Conservation (phyloP, 2,888 invertebrate species). For the Arge pagana region DNA sequence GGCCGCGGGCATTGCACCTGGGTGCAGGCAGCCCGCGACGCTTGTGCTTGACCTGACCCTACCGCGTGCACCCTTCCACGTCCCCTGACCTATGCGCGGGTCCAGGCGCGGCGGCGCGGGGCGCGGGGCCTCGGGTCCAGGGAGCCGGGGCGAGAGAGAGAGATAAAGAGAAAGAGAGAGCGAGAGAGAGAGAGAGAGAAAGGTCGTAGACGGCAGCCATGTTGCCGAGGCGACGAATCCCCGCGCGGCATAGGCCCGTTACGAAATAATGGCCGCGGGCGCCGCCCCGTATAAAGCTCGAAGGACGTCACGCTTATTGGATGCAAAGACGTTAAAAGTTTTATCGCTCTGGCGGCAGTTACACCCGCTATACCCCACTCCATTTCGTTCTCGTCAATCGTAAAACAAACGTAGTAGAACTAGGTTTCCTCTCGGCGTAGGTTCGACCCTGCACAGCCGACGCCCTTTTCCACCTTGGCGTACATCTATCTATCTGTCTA, state of each 20-base stretch:
- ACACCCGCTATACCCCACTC: conserved; percentile 45
- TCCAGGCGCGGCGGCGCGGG: conserved; percentile 25
- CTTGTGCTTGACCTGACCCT: conserved; percentile 1
- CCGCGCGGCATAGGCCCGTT: conserved; percentile 37
- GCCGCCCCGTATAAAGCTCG: conserved; percentile 50
- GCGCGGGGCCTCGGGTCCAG: conserved; percentile 12
- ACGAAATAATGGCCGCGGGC: conserved; percentile 55
- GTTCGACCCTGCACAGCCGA: conserved; percentile 12
- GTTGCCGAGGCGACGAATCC: conserved; percentile 50
- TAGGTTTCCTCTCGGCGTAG: background rate
- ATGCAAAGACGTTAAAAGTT: conserved; percentile 53
- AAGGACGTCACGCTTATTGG: conserved; percentile 52
- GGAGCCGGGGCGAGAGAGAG: conserved; percentile 26
- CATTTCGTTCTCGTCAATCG: conserved; percentile 39
- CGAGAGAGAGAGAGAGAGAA: too few species aligned
- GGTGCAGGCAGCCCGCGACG: conserved; percentile 17
- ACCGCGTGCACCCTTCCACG: conserved; percentile 8
- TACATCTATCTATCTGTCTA: too few species aligned
- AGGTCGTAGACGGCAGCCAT: conserved; percentile 50
- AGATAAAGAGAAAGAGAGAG: too few species aligned
- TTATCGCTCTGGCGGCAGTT: conserved; percentile 51
- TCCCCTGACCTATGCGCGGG: conserved; percentile 13
- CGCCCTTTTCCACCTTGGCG: conserved; percentile 7
- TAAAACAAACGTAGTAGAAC: conserved; percentile 39
- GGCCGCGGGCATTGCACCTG: conserved; percentile 16